phyloP scores from a whole-genome alignment of 2,797 vertebrate species.

The Acrossocheilus fasciatus region DNA sequence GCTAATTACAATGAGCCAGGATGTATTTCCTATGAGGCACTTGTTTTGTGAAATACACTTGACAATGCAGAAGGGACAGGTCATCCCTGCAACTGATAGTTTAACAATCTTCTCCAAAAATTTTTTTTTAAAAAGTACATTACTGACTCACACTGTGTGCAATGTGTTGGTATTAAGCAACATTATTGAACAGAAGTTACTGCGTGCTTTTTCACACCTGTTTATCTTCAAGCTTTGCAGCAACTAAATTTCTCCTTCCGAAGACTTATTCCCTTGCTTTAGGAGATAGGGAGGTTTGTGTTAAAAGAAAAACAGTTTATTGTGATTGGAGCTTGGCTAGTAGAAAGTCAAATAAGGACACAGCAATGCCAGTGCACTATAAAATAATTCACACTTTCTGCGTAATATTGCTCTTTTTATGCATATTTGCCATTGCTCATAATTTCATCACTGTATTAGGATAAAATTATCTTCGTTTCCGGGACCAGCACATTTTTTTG shows the following conservation, averaged over 20 bases:
- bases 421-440: conserved; percentile 28
- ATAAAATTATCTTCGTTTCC: conserved; percentile 21
- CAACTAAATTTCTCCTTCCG: not conserved
- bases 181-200: conserved; percentile 7
- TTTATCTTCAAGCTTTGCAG: conserved; percentile 25
- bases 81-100: not conserved
- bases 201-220: conserved; percentile 19
- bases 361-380: not conserved
- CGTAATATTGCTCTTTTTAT: conserved; percentile 7
- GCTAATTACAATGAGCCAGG: not conserved
- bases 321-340: not conserved
- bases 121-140: not conserved
- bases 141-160: conserved; percentile 20
- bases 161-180: conserved; percentile 6
- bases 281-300: not conserved
- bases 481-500: conserved; percentile 4
- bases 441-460: conserved; percentile 11
- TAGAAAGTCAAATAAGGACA: conserved; percentile 23
- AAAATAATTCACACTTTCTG: not conserved
- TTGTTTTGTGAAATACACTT: conserved; percentile 18
- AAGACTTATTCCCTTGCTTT: not conserved
- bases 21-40: not conserved
- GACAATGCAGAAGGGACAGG: not conserved
- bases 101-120: conserved; percentile 1
- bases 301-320: conserved; percentile 17